These are phyloP conservation scores for Sapajus apella DNA, from an alignment of 2,113 vertebrate genomes.

Conservation along the genomic window DNA sequence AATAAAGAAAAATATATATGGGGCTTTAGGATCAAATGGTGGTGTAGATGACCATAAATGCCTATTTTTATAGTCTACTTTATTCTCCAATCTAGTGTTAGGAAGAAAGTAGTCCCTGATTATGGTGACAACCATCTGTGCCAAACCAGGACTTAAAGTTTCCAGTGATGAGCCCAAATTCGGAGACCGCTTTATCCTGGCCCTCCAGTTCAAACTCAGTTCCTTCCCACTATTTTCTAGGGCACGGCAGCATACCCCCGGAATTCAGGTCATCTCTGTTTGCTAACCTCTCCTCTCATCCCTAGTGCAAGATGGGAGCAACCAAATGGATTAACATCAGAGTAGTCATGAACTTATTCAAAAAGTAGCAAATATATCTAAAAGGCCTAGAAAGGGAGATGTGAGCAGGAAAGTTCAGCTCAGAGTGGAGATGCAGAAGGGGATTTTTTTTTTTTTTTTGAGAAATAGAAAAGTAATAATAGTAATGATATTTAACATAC, in stretches of 20 bases:
- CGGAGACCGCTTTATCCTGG: not conserved
- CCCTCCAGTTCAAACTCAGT: not conserved
- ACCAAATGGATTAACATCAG: not conserved
- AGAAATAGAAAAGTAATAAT: not conserved
- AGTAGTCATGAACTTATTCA: not conserved
- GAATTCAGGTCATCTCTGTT: not conserved
- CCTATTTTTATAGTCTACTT: not conserved
- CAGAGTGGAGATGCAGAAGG: not conserved
- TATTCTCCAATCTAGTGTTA: not conserved
- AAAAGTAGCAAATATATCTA: not conserved
- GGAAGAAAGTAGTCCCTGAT: no score
- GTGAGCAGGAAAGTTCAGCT: not conserved
- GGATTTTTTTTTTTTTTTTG: not conserved
- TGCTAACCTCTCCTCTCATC: not conserved
- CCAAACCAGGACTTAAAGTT: not conserved
- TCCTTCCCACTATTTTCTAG: not conserved
- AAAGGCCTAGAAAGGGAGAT: not conserved
- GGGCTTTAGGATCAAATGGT: not conserved
- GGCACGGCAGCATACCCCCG: no score
- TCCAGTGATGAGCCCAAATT: not conserved
- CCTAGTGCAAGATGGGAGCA: not conserved
- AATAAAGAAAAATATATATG: not conserved
- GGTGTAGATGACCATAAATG: not conserved
- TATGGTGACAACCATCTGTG: not conserved
- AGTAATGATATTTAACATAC: not conserved